phyloP scores from a whole-genome alignment of 2,797 vertebrate genomes.

The Anas bernieri region DNA sequence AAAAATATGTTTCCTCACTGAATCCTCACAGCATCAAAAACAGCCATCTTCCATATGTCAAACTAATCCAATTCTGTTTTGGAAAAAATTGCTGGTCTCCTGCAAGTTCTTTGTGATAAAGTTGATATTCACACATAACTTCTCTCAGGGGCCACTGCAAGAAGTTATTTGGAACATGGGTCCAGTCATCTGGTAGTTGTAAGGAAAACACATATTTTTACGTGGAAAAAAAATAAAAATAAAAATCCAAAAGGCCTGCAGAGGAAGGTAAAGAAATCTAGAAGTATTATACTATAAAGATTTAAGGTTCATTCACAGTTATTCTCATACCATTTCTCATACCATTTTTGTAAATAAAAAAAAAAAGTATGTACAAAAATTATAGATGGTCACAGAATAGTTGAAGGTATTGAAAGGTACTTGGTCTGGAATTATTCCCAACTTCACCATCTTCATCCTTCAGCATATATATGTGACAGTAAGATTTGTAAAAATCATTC shows the following conservation, averaged over 20 bases:
- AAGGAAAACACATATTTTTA: not conserved
- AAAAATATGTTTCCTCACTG: not conserved
- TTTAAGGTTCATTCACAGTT: not conserved
- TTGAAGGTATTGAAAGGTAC: not conserved
- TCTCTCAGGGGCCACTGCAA: not conserved
- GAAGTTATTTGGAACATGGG: not conserved
- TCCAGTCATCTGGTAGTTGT: not conserved
- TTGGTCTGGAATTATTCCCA: not conserved
- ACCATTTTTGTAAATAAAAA: not conserved
- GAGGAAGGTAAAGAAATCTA: not conserved
- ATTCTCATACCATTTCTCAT: not conserved
- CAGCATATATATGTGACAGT: not conserved
- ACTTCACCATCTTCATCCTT: not conserved
- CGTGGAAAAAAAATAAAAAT: not conserved
- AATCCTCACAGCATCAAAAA: not conserved
- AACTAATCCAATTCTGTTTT: not conserved
- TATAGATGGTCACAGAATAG: not conserved
- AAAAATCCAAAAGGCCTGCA: not conserved
- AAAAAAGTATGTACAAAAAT: not conserved
- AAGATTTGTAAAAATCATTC: not conserved
- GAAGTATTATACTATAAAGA: not conserved
- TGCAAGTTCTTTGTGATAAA: not conserved
- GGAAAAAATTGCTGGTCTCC: not conserved
- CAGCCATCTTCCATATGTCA: not conserved
- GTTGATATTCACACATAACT: not conserved